Evolutionary conservation across 2,113 vertebrate species (phyloP), one percentile per base, ranked within the genome.

Genomic region (Tauraco erythrolophus): DNA sequence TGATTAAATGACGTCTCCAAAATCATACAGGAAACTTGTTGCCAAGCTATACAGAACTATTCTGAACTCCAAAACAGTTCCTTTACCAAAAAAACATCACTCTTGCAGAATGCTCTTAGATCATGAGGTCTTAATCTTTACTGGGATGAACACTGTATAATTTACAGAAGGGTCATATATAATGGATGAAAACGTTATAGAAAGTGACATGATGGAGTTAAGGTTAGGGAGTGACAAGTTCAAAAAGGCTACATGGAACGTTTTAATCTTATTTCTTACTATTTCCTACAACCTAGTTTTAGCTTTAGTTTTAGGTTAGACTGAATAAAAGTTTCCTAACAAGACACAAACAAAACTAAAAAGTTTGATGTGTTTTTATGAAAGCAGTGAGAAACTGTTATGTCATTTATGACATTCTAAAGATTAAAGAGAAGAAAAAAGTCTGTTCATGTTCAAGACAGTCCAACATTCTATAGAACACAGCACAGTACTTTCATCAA

Each of bases 101-200:
- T 75, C 8, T 31, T 91, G 25, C 9, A 35, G 28, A 80, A 33
- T 24, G 48, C 10, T 60, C 39, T 71, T 62, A 53, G 77, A 71
- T 91, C 60, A 75, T 14, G 45, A 64, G 33, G 74, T 39, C 74
- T 61, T 71, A 78, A 76, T 75, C 30, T 89, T 68, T 1, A 3
- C 5, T 51, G 74, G 61, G 43, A 46, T 56, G 39, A 91, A 54
- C 23, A 16, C 45, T 37, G 37, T 33, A 35, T 33, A 33, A 35
- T 89, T 94, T 94, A 69, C 62, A 93, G 77, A n/a, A 79, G 28
- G 39, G 51, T 70, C 41, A 19, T 51, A 56, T 24, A n/a, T 76
- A 89, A 95, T 57, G 88, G 93, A 91, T 96, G 65, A 91, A 91
- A 92, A 81, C 14, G 12, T 70, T 91, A 61, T 1, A 72, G 81